Evolutionary conservation across 2,797 vertebrate species (phyloP), one percentile per base, ranked within the genome.

Genomic region (Micromesistius poutassou): DNA sequence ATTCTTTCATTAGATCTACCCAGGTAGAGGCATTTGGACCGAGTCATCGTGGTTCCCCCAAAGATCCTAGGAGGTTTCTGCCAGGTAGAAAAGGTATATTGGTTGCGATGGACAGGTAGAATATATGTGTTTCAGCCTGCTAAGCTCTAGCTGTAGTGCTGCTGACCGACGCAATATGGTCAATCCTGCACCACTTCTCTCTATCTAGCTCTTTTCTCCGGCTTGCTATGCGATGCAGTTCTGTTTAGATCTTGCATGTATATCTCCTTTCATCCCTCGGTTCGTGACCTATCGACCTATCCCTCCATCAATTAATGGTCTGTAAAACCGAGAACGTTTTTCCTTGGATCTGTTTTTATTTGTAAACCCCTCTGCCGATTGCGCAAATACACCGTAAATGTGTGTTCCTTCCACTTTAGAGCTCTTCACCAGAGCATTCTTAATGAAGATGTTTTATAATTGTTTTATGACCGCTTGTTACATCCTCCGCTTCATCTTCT

Each of bases 121-220:
- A 19, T 25, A 75, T 13, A 10, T 42, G 16, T 16, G 66, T 7
- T 70, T 30, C 14, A 42, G 30, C 33, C 33, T 8, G 50, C n/a
- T 74, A 36, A 36, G 76, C 70, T 66, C 72, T 68, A 42, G 74
- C 73, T 74, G 62, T 28, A 4, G 62, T 79, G 46, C n/a, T 88
- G 87, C 87, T 90, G 85, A 90, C 80, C 72, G 35, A 74, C 79
- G 84, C 85, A 87, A 76, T 83, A 84, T 28, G 74, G 72, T 72
- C 38, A 84, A 73, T 81, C 77, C 78, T 78, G 38, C 84, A 77
- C 30, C 31, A 75, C 42, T 79, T 75, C 77, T 76, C 28, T 75
- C 28, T 38, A 19, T 19, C 8, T 78, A 35, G 4, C n/a, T 35
- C 30, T 12, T 22, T 76, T 62, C 30, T 66, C 14, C 13, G 5